These are phyloP conservation scores for Physeter macrocephalus DNA, from an alignment of 2,113 vertebrate genomes.

Conservation along the genomic window DNA sequence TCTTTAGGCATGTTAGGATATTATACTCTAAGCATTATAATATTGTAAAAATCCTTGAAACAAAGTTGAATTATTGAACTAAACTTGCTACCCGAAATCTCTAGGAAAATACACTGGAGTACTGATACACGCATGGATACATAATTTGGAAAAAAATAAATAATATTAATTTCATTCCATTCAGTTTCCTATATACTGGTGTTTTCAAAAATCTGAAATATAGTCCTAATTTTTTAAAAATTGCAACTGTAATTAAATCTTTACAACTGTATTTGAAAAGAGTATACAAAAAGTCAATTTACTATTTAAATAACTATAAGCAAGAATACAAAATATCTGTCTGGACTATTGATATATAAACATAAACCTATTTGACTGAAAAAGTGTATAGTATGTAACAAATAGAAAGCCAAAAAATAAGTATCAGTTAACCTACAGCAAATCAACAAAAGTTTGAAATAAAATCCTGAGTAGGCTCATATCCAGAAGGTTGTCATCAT, in stretches of 20 bases:
- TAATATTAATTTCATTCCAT: background rate
- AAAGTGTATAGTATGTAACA: background rate
- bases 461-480: slow-evolving; percentile 32
- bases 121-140: background rate
- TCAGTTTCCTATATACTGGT: background rate
- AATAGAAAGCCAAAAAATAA: background rate
- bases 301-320: background rate
- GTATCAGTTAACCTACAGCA: background rate
- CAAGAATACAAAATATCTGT: background rate
- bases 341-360: background rate
- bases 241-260: background rate
- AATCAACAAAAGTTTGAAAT: slow-evolving; percentile 9
- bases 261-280: background rate
- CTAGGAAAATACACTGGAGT: background rate
- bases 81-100: background rate
- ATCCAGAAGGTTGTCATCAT: background rate
- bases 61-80: background rate
- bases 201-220: background rate
- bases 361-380: background rate
- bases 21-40: background rate
- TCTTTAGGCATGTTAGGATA: background rate
- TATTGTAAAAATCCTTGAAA: background rate
- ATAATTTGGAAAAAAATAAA: background rate
- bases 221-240: background rate
- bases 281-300: background rate